phyloP scores from a whole-genome alignment of 2,797 vertebrate species.

The Poliocrania exsul region DNA sequence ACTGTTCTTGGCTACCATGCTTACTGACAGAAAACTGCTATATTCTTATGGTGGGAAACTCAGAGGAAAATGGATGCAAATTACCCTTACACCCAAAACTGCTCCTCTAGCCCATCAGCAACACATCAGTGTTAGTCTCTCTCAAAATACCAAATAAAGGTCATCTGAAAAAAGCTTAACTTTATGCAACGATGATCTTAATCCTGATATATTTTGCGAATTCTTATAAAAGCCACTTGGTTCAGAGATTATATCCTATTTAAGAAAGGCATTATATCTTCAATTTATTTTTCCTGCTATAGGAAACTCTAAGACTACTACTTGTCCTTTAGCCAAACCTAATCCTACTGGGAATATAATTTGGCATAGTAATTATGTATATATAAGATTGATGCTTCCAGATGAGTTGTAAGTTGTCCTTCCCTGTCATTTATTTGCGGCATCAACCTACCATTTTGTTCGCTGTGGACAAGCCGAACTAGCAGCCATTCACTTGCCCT shows the following conservation, averaged over 20 bases:
- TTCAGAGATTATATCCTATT: background rate
- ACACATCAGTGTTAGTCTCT: background rate
- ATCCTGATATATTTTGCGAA: background rate
- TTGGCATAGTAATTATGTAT: slow-evolving; percentile 4
- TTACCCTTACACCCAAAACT: background rate
- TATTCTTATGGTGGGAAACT: background rate
- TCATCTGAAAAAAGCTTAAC: background rate
- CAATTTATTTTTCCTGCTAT: background rate
- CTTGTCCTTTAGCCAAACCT: slow-evolving; percentile 48
- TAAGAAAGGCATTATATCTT: background rate
- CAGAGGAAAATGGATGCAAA: background rate
- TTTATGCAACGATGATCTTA: background rate
- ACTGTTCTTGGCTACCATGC: background rate
- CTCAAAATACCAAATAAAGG: background rate
- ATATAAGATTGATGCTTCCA: slow-evolving; percentile 35
- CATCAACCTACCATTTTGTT: slow-evolving; percentile 26
- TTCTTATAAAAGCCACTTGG: background rate
- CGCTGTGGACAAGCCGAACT: background rate
- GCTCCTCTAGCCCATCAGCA: background rate
- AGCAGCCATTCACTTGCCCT: background rate
- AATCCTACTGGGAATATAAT: slow-evolving; percentile 53
- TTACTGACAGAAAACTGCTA: background rate
- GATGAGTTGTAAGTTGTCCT: slow-evolving; percentile 49
- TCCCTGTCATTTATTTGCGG: slow-evolving; percentile 34
- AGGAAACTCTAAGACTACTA: background rate